phyloP scores from a whole-genome alignment of 2,797 vertebrate genomes.

The Sebastes dallii region DNA sequence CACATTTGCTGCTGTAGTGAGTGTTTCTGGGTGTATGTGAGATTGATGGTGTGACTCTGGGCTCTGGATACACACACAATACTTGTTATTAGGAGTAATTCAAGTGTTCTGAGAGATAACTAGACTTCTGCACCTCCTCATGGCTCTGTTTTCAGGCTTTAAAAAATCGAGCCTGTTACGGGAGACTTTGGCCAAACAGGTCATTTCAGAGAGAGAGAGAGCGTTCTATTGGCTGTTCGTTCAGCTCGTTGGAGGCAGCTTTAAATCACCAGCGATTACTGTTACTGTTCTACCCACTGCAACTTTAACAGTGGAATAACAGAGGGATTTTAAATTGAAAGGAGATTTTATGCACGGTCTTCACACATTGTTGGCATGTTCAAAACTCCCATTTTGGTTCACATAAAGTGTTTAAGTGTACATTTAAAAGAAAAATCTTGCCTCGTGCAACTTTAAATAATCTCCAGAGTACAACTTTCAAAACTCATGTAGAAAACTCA shows the following conservation, averaged over 20 bases:
- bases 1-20: not conserved
- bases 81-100: no score
- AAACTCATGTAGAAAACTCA: not conserved
- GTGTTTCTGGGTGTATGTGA: fast-evolving
- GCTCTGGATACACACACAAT: fast-evolving
- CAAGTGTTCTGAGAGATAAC: no score
- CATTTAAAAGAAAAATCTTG: not conserved
- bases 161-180: no score
- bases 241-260: no score
- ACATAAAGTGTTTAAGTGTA: not conserved
- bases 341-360: not conserved
- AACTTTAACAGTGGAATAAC: not conserved
- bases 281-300: no score
- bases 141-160: no score
- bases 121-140: no score
- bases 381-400: not conserved
- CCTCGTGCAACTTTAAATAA: not conserved
- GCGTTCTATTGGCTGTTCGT: no score
- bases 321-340: not conserved
- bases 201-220: no score
- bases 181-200: no score
- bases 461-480: not conserved
- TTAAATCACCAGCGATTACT: no score
- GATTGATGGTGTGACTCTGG: not conserved
- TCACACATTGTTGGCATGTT: not conserved